These are phyloP conservation scores for Oreochromis tanganicae DNA, from an alignment of 2,113 vertebrate genomes.

Conservation along the genomic window DNA sequence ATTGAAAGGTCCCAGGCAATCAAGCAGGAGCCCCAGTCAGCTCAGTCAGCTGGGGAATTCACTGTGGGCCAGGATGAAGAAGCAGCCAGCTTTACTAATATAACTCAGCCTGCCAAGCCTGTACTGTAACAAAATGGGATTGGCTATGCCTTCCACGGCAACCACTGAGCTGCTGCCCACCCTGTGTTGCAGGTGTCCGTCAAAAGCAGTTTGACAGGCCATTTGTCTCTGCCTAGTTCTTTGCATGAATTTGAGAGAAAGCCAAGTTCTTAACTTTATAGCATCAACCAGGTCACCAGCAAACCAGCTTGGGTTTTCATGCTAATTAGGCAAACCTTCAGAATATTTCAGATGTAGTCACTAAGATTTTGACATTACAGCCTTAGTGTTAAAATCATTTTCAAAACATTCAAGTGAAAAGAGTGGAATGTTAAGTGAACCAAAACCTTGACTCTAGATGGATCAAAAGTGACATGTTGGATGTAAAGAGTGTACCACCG, in stretches of 20 bases:
- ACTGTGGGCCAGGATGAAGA: conserved; percentile 31
- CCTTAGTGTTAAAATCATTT: not conserved
- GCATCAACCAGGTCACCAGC: not conserved
- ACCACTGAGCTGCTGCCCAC: not conserved
- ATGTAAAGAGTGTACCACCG: not conserved
- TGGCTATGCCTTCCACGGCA: not conserved
- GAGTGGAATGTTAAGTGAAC: not conserved
- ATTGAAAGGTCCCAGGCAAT: conserved; percentile 65
- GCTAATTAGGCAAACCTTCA: not conserved
- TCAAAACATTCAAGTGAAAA: not conserved
- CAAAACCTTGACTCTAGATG: not conserved
- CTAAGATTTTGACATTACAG: not conserved
- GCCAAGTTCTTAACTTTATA: not conserved
- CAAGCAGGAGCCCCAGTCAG: conserved; percentile 20
- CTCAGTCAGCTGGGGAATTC: conserved; percentile 41
- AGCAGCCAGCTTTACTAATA: conserved; percentile 21
- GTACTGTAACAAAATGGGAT: not conserved
- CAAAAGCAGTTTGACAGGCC: not conserved
- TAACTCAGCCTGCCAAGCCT: not conserved
- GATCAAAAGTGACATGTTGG: not conserved
- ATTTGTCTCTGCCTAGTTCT: not conserved
- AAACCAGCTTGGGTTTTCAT: not conserved
- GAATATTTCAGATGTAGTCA: not conserved
- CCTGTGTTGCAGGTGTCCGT: not conserved
- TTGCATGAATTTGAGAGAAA: not conserved